Conservation (phyloP, 2,797 vertebrate species). For the Rhinogobio ventralis region DNA sequence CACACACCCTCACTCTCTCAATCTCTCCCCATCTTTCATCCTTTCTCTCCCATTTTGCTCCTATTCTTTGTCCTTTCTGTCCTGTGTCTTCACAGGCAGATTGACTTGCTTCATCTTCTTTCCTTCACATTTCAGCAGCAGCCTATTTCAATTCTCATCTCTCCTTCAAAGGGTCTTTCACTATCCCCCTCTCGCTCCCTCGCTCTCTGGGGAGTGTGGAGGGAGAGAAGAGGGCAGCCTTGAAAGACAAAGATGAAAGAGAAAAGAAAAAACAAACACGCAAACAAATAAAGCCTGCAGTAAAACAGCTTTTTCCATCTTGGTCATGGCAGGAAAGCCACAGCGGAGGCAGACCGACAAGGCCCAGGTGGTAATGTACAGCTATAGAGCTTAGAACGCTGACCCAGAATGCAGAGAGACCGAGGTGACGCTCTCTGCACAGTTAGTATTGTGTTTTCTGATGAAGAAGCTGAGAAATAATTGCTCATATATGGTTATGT, state of each 20-base stretch:
- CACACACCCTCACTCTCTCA: constrained; percentile 32
- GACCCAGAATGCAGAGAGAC: constrained; percentile 31
- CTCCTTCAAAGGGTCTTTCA: constrained; percentile 77
- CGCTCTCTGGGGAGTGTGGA: constrained; percentile 69
- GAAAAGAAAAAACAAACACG: constrained; percentile 78
- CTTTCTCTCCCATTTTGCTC: constrained; percentile 47
- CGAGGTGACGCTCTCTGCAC: background rate
- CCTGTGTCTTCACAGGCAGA: constrained; percentile 71
- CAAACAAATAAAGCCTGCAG: constrained; percentile 78
- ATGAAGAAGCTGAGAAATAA: constrained; percentile 39
- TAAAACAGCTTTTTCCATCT: constrained; percentile 78
- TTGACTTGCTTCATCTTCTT: constrained; percentile 78
- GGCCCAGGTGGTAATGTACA: constrained; percentile 39
- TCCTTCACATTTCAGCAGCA: constrained; percentile 73
- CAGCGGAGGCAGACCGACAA: constrained; percentile 26
- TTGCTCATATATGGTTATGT: constrained; percentile 31
- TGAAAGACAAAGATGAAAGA: constrained; percentile 83
- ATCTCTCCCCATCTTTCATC: constrained; percentile 40
- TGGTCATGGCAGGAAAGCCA: constrained; percentile 61
- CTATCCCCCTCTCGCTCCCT: constrained; percentile 55
- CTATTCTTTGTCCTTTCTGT: constrained; percentile 39
- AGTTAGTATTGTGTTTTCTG: constrained; percentile 5
- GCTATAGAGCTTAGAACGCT: constrained; percentile 25
- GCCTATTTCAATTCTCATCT: constrained; percentile 79
- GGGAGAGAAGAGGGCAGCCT: constrained; percentile 75